Base-by-base conservation (phyloP, 2,888 invertebrate genomes). In the Bibio marci region DNA sequence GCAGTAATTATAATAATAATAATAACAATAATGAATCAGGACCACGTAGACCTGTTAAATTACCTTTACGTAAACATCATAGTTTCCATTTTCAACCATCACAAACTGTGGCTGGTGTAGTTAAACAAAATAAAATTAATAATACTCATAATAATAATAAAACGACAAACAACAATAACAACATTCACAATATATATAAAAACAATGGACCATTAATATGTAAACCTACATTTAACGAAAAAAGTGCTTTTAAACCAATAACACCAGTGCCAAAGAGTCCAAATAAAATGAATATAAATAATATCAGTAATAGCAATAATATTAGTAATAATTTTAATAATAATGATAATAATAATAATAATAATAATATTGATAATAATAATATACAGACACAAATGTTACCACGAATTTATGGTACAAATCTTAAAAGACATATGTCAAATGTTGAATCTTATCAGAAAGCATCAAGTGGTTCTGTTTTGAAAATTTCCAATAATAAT, bases 31-130 rank as follows among this genome's bases (percentile, higher is more conserved):
- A 13, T 8, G 28, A 28, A 15, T 34, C 35, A 34, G 33, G 25
- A 15, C 28, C 26, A 22, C 37, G 30, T 11, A 51, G 57, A 4
- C 58, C 59, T 25, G 49, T 59, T 41, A 57, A 55, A 28, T 42
- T 60, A 42, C 62, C 62, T 10, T 39, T 62, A 43, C 59, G 61
- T 22, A 62, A 62, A 51, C 59, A 62, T 51, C 62, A 62, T 46
- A 60, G 58, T 42, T 62, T 62, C 47, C 60, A 62, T 47, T 60
- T 62, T 41, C 59, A 62, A 38, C 38, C 52, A 39, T 56, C 54
- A 26, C 56, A 59, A 45, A 59, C 58, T 34, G 56, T 58, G 40
- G 54, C 55, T 38, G 58, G 56, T 43, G 44, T 48, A 19, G 55
- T 44, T 44, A 50, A 30, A 48, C 43, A 36, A 28, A 35, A 27